Base-by-base conservation (phyloP, 1,140 invertebrate species). In the Trypoxylus dichotomus region DNA sequence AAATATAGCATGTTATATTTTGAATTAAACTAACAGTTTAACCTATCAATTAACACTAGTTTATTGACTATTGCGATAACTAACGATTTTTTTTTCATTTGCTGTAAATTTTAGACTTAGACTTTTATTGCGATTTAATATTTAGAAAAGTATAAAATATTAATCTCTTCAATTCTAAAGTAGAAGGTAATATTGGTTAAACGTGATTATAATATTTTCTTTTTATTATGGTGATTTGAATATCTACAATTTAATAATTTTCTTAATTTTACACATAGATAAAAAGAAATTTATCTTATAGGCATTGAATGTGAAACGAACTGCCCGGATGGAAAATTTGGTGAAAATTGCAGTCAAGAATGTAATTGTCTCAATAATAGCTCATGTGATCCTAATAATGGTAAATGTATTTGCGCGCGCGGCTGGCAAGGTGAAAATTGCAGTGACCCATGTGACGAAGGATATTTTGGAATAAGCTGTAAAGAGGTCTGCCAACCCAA, bases 351-450 rank as follows among this genome's bases (percentile, higher is more conserved):
- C 87, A 88, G 91, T 79, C 87, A 91, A 81, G 87, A 89, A 74
- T 98, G 97, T 86, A 90, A 93, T 81, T 99, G 97, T 87, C 88
- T 89, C 79, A 93, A 95, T 86, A 94, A 95, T 85, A 94, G 94
- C 76, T 94, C 94, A n/a, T 98, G 97, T 87, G 92, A 97, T 85
- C 91, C 92, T 37, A 86, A 89, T 11, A 92, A 90, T 15, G 96
- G 96, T 29, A 88, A 87, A 78, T 98, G 97, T 85, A 89, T 93
- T 77, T 98, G 97, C 88, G 89, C 92, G 19, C 88, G 94, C 37
- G 97, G 97, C 68, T 96, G 93, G 92, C 91, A 91, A 80, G 96
- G 96, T 7, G 85, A 86, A 7, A 89, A 91, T 77, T 99, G 97
- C 85, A 88, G 89, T 42, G 79, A 88, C 76, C 91, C 94, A 0